Conservation (phyloP, 1,140 invertebrate genomes). For the Drosophila orosa region DNA sequence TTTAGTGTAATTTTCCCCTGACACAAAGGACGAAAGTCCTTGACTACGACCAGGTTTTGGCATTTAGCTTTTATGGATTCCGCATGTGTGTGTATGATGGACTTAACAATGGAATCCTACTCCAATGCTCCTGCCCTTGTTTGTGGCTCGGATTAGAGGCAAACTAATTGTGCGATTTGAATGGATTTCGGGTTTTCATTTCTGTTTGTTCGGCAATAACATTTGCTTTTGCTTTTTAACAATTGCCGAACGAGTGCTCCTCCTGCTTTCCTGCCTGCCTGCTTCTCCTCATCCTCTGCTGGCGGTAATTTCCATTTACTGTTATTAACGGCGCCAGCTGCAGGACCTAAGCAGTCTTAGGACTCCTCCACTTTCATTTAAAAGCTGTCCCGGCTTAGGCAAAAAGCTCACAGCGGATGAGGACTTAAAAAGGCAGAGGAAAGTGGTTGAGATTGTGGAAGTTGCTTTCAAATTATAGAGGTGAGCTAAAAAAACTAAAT, state of each 20-base stretch:
- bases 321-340: conserved; percentile 43
- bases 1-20: neutral
- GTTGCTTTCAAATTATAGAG: neutral
- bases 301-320: conserved; percentile 60
- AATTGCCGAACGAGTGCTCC: conserved; percentile 31
- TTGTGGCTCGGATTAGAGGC: conserved; percentile 78
- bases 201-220: conserved; percentile 77
- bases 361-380: conserved; percentile 13
- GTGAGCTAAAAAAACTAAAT: neutral
- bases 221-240: conserved; percentile 68
- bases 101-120: conserved; percentile 58
- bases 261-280: neutral
- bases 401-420: conserved; percentile 19
- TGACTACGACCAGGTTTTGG: conserved; percentile 19
- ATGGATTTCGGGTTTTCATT: conserved; percentile 72
- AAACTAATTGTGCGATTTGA: conserved; percentile 81
- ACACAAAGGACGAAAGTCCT: conserved; percentile 16
- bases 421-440: neutral
- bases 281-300: neutral
- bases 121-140: conserved; percentile 37
- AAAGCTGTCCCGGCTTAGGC: conserved; percentile 25
- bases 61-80: conserved; percentile 55
- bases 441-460: neutral
- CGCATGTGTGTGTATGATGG: conserved; percentile 28
- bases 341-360: conserved; percentile 24